Evolutionary conservation across 2,888 invertebrate genomes (phyloP), one percentile per base, ranked within the genome.

Genomic region (Oligia strigilis): DNA sequence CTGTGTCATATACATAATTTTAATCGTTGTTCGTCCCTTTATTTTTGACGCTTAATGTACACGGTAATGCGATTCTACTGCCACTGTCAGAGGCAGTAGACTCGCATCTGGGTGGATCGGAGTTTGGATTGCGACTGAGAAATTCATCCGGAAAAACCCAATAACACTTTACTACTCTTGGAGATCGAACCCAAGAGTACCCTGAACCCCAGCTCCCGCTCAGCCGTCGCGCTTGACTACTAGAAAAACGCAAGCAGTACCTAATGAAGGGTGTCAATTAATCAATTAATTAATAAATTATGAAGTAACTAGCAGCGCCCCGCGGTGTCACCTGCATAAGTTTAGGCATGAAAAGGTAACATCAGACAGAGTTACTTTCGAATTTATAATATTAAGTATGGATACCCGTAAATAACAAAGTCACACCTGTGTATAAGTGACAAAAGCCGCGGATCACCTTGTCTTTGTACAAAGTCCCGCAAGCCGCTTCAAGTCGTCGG

Each of bases 391-490:
- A 40, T 40, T 40, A 40, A 36, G 40, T 40, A 5, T 40, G 40
- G 40, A 40, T 40, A 19, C n/a, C 13, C 14, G 43, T 52, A n/a
- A 69, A 49, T 17, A 55, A 36, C 8, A 80, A 72, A 72, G 5
- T 43, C 52, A 14, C n/a, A 81, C 80, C 80, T 58, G 83, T 0
- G 29, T 83, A 81, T 58, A 81, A 49, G 23, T 81, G 80, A 64
- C 83, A 83, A 55, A 81, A 81, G 23, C 80, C 80, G 14, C 77
- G 80, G 23, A 81, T 69, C 3, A 4, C 0, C 62, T 81, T 81
- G 62, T 49, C 46, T 77, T 83, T 81, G 60, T 81, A 81, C 14
- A 83, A 69, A 11, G 14, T 2, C 11, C 77, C 67, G 5, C 9
- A 1, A 49, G 17, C 23, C 29, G 40, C 40, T 83, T 81, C 80